These are phyloP conservation scores for Xiphophorus hellerii DNA, from an alignment of 2,113 vertebrate species.

Conservation along the genomic window DNA sequence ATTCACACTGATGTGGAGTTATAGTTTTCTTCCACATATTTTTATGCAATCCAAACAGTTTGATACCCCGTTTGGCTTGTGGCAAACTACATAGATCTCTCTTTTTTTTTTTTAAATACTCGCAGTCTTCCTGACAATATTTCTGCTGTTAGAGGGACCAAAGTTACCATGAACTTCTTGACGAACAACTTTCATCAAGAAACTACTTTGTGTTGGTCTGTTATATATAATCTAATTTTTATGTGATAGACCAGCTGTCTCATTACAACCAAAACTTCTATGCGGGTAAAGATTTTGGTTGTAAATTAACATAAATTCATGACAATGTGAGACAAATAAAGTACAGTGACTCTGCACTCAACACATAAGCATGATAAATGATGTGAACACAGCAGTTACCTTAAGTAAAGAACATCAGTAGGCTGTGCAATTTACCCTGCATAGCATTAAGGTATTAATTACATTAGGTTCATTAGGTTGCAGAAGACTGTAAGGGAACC, in stretches of 20 bases:
- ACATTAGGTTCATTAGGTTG: conserved; percentile 64
- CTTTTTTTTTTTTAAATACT: not conserved
- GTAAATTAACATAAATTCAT: not conserved
- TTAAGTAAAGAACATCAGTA: conserved; percentile 54
- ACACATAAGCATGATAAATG: conserved; percentile 48
- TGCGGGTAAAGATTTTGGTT: too few relatives aligned
- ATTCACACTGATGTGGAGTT: not conserved
- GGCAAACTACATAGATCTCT: not conserved
- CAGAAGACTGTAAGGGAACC: conserved; percentile 55
- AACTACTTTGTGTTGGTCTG: not conserved
- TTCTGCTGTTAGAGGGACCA: not conserved
- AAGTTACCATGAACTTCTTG: not conserved
- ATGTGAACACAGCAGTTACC: conserved; percentile 19
- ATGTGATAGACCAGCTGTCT: too few relatives aligned
- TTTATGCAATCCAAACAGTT: not conserved
- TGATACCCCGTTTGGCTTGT: not conserved
- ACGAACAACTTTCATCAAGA: not conserved
- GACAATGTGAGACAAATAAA: conserved; percentile 4
- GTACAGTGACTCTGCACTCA: conserved; percentile 18
- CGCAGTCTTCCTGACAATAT: too few relatives aligned
- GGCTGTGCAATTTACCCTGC: conserved; percentile 44
- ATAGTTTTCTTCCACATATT: not conserved
- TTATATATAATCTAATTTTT: not conserved
- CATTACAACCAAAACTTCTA: too few relatives aligned
- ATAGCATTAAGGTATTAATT: conserved; percentile 69